phyloP scores from a whole-genome alignment of 2,888 invertebrate species.

The Seira sanloemensis region DNA sequence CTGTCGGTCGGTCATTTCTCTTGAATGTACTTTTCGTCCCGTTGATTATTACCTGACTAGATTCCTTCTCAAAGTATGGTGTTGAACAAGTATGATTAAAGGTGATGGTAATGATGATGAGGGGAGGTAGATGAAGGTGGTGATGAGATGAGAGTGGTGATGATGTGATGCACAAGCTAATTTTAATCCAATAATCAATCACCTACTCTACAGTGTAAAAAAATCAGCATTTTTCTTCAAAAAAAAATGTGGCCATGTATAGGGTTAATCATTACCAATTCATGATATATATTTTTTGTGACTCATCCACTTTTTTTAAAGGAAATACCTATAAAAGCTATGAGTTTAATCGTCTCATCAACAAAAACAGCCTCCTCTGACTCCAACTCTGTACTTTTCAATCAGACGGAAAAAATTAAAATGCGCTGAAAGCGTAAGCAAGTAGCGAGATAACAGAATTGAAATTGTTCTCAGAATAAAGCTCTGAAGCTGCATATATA shows the following conservation, averaged over 20 bases:
- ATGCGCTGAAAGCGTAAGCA: neutral
- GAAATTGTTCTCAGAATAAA: neutral
- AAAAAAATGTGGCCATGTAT: neutral
- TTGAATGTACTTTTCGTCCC: slow-evolving; percentile 7
- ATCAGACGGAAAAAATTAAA: neutral
- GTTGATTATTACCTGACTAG: slow-evolving; percentile 14
- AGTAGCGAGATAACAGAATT: neutral
- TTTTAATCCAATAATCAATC: slow-evolving; percentile 41
- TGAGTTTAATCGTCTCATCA: neutral
- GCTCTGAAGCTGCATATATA: neutral
- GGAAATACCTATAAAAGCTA: neutral
- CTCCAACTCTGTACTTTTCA: no score
- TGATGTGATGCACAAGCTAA: slow-evolving; percentile 25
- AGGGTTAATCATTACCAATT: neutral
- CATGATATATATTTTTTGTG: no score
- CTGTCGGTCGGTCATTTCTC: neutral
- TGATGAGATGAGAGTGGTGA: slow-evolving; percentile 23
- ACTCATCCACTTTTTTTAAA: neutral
- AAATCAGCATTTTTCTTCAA: neutral
- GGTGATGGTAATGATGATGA: slow-evolving; percentile 13
- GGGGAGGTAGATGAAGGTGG: slow-evolving; percentile 21
- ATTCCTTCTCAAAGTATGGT: neutral
- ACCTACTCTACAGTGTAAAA: neutral
- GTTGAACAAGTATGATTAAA: slow-evolving; percentile 10
- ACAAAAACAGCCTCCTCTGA: neutral